A percentile compares a stretch with the other conserved stretches of the same genome.
These are phyloP conservation scores for Chloroclystis v-ata DNA, from an alignment of 2,888 invertebrate genomes.

Conservation along the genomic window DNA sequence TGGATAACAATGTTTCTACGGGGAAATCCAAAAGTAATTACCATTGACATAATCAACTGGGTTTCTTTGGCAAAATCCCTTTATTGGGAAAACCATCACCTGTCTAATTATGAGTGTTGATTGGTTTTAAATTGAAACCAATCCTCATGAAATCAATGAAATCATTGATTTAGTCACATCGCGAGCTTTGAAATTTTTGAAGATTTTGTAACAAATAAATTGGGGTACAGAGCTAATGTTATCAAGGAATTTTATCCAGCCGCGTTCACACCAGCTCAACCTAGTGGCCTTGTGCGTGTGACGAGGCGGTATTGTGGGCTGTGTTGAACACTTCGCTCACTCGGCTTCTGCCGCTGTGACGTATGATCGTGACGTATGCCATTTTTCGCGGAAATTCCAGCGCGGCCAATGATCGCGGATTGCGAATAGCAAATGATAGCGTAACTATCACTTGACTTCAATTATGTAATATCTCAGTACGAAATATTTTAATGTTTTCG, in stretches of 20 bases:
- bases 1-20: constrained; percentile 2
- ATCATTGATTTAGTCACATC: too few species aligned
- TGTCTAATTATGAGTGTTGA: too few species aligned
- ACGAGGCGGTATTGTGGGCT: constrained; percentile 44
- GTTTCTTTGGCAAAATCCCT: neutral
- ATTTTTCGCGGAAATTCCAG: constrained; percentile 75
- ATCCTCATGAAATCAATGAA: too few species aligned
- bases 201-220: neutral
- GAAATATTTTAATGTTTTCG: neutral
- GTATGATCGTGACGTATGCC: constrained; percentile 59
- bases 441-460: constrained; percentile 12
- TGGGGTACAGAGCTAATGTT: neutral
- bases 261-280: constrained; percentile 38
- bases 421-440: constrained; percentile 28
- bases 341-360: constrained; percentile 37
- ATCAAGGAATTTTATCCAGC: constrained; percentile 38
- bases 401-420: constrained; percentile 56
- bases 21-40: constrained; percentile 33
- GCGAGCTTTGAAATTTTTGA: too few species aligned
- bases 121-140: too few species aligned
- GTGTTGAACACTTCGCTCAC: constrained; percentile 40
- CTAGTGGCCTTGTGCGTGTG: constrained; percentile 56
- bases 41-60: neutral
- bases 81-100: too few species aligned
- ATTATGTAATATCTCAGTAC: constrained; percentile 3